A percentile compares a stretch with the other conserved stretches of the same genome.
phyloP scores from a whole-genome alignment of 2,888 invertebrate genomes.

The Lottia scabra region DNA sequence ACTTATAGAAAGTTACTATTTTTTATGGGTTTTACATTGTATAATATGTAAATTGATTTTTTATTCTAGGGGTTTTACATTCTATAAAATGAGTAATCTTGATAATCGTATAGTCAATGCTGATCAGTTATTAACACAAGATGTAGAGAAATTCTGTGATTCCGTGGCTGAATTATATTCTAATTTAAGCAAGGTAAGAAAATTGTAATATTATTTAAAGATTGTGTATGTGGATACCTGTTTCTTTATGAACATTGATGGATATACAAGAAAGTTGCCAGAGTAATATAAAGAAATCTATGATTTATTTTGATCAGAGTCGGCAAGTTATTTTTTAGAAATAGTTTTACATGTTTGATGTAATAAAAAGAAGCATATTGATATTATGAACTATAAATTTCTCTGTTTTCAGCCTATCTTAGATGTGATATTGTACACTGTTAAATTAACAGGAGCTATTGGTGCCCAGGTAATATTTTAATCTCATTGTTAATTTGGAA shows the following conservation, averaged over 20 bases:
- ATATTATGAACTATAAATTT: neutral
- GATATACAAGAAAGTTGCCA: neutral
- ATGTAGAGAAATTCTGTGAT: constrained; percentile 97
- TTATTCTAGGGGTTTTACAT: constrained; percentile 85
- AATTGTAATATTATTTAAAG: neutral
- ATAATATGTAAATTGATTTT: too few species aligned
- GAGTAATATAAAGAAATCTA: neutral
- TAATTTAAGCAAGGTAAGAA: constrained; percentile 84
- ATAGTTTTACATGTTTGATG: neutral
- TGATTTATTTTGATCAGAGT: too few species aligned
- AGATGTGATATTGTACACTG: constrained; percentile 94
- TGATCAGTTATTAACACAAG: constrained; percentile 94
- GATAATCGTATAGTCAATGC: constrained; percentile 96
- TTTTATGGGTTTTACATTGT: too few species aligned
- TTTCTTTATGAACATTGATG: too few species aligned
- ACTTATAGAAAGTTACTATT: too few species aligned
- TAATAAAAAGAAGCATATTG: neutral
- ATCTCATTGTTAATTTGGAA: too few species aligned
- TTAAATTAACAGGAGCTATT: constrained; percentile 86
- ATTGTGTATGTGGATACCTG: too few species aligned
- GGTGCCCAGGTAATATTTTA: constrained; percentile 78
- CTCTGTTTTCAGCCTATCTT: constrained; percentile 78
- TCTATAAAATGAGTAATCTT: constrained; percentile 95
- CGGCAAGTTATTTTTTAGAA: too few species aligned
- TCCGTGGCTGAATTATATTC: constrained; percentile 95